Conservation (phyloP, 2,888 invertebrate genomes). For the Diogma glabrata region DNA sequence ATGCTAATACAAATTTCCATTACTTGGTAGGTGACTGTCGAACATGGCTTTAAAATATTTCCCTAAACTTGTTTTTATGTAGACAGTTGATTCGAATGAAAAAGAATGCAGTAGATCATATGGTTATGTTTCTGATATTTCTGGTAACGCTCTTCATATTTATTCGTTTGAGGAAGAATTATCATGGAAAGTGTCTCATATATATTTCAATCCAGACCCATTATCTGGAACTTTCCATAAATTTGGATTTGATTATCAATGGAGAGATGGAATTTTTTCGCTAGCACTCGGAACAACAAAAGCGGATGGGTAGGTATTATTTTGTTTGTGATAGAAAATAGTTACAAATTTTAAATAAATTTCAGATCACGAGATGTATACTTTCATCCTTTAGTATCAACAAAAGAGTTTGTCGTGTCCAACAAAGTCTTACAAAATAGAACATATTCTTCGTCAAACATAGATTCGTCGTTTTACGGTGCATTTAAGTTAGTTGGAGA, state of each 20-base stretch:
- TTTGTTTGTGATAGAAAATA: too few species aligned
- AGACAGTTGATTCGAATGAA: too few species aligned
- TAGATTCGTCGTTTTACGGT: slow-evolving; percentile 46
- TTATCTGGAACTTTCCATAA: too few species aligned
- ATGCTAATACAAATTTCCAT: slow-evolving; percentile 66
- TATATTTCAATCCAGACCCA: too few species aligned
- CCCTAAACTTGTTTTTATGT: too few species aligned
- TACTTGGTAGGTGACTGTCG: slow-evolving; percentile 50
- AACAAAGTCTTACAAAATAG: slow-evolving; percentile 62
- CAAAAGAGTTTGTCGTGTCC: slow-evolving; percentile 67
- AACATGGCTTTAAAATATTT: too few species aligned
- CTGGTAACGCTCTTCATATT: slow-evolving; percentile 66
- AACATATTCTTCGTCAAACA: slow-evolving; percentile 46
- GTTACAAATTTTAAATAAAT: slow-evolving; percentile 45
- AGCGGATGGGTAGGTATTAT: too few species aligned
- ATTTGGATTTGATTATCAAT: too few species aligned
- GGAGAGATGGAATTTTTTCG: too few species aligned
- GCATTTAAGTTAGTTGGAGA: slow-evolving; percentile 61
- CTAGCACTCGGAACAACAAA: too few species aligned
- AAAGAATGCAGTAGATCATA: slow-evolving; percentile 66
- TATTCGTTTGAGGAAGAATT: slow-evolving; percentile 61
- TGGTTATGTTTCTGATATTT: slow-evolving; percentile 67
- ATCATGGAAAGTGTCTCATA: slow-evolving; percentile 69
- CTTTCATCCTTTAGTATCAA: slow-evolving; percentile 72
- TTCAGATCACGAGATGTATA: slow-evolving; percentile 59